phyloP scores from a whole-genome alignment of 1,140 invertebrate genomes.

The Zaprionus tsacasi region DNA sequence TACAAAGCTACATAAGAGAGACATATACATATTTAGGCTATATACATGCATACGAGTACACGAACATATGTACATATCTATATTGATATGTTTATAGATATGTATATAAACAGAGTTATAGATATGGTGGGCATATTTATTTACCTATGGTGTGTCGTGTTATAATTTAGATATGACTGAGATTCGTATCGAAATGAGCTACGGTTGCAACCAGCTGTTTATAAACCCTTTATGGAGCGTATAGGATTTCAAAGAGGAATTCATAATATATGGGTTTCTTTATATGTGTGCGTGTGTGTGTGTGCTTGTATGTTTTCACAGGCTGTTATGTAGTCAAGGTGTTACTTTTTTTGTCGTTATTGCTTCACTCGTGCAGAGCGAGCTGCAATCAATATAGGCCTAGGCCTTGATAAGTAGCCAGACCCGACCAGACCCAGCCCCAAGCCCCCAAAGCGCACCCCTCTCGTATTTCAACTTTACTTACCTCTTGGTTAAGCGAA shows the following conservation, averaged over 20 bases:
- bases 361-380: constrained; percentile 15
- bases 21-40: background rate
- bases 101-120: background rate
- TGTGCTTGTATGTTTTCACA: constrained; percentile 4
- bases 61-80: background rate
- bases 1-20: background rate
- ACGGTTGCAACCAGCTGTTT: constrained; percentile 2
- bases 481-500: constrained; percentile 34
- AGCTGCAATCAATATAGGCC: constrained; percentile 40
- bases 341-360: background rate
- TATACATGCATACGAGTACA: too few relatives aligned
- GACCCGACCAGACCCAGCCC: background rate
- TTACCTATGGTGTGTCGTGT: background rate
- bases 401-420: constrained; percentile 40
- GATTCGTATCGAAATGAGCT: background rate
- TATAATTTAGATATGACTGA: background rate
- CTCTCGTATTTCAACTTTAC: constrained; percentile 21
- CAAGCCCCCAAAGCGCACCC: background rate
- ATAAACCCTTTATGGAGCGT: background rate
- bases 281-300: background rate
- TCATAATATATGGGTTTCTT: background rate
- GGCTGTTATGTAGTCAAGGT: background rate
- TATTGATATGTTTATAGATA: background rate
- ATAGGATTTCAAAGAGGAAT: background rate
- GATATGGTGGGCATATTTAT: background rate